These are phyloP conservation scores for Vidua chalybeata DNA, from an alignment of 2,113 vertebrate genomes.

Conservation along the genomic window DNA sequence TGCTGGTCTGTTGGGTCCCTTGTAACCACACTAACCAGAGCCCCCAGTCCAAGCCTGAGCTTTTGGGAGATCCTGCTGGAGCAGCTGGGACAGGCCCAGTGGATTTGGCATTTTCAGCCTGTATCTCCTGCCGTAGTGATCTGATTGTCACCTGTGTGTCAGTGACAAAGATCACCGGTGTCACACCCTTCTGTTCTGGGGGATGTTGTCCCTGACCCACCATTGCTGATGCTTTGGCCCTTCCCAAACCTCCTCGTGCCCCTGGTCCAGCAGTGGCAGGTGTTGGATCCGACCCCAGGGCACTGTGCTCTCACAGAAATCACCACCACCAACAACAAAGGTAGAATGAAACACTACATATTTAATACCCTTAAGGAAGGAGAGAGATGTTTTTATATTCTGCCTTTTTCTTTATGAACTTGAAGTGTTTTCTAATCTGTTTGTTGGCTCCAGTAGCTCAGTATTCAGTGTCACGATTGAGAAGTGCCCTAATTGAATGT, in stretches of 20 bases:
- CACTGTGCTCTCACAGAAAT: conserved; percentile 21
- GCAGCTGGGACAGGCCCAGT: not conserved
- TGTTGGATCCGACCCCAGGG: not conserved
- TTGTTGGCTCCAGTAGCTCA: conserved; percentile 73
- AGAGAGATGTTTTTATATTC: conserved; percentile 69
- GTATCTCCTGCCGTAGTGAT: not conserved
- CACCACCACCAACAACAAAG: not conserved
- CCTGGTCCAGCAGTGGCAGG: not conserved
- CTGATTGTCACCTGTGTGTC: not conserved
- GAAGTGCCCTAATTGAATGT: conserved; percentile 84
- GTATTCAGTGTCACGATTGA: conserved; percentile 75
- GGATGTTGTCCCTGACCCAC: not conserved
- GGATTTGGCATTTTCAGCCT: not conserved
- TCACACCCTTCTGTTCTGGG: not conserved
- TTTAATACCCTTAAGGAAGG: conserved; percentile 35
- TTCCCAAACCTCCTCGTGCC: not conserved
- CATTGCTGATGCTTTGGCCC: not conserved
- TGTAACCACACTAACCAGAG: not conserved
- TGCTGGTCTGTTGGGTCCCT: not conserved
- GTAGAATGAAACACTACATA: conserved; percentile 53
- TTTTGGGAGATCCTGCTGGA: rapidly evolving
- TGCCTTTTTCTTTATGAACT: conserved; percentile 75
- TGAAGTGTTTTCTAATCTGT: conserved; percentile 77
- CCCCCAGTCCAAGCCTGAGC: not conserved
- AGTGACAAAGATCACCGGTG: not conserved